Evolutionary conservation across 2,888 invertebrate genomes (phyloP).

Genomic region (Macrophya alboannulata): DNA sequence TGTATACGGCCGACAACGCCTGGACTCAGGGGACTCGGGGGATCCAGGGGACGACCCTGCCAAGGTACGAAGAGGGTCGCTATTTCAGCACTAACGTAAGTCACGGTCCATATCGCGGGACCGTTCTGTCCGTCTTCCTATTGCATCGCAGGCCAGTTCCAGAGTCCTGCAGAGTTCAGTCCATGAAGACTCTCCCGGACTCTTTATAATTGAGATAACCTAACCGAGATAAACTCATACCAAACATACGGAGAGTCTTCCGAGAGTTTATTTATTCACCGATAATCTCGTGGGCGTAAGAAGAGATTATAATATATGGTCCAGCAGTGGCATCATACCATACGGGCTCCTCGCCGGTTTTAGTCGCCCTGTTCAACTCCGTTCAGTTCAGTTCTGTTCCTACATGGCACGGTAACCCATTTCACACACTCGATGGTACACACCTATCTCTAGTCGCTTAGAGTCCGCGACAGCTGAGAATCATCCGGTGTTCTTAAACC

Average conservation of each 20-base stretch:
- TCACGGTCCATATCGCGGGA: slow-evolving; percentile 8
- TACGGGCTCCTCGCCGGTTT: background rate
- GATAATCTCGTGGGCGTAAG: background rate
- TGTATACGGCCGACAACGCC: slow-evolving; percentile 47
- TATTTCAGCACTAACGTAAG: slow-evolving; percentile 14
- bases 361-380: background rate
- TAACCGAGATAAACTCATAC: slow-evolving; percentile 2
- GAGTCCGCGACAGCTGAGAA: slow-evolving; percentile 3
- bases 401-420: slow-evolving; percentile 70
- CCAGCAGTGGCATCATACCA: background rate
- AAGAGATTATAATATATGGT: background rate
- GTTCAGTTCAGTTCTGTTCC: background rate
- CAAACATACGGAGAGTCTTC: background rate
- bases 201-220: slow-evolving; percentile 43
- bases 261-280: background rate
- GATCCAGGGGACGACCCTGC: background rate
- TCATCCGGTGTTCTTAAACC: background rate
- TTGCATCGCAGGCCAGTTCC: background rate
- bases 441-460: background rate
- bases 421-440: slow-evolving; percentile 66
- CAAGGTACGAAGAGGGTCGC: slow-evolving; percentile 6
- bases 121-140: background rate
- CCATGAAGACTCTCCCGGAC: background rate
- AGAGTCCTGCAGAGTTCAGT: too few relatives aligned
- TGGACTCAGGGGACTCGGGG: background rate